Base-by-base conservation (phyloP, 2,888 invertebrate species). In the Drosophila mayaguana region DNA sequence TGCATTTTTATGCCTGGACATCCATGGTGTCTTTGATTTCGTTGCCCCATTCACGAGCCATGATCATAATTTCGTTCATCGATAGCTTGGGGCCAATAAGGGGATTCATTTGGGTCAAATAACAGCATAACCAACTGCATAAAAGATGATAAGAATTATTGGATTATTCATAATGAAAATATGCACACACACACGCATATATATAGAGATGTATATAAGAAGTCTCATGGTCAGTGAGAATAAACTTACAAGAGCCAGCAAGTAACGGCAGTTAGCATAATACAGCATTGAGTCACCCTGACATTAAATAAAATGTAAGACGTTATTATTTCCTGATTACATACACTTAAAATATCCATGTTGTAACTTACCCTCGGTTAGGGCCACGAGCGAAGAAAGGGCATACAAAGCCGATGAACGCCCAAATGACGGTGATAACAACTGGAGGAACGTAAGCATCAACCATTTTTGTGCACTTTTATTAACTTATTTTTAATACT, bases 241-340 rank as follows among this genome's bases (percentile, higher is more conserved):
- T 18, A 60, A 74, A 91, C 92, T 92, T 89, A 92, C 92, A 92
- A 92, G 22, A 92, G 83, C 92, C 92, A 92, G 68, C 92, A 92
- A 66, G 91, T 91, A 38, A 86, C 88, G 56, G 92, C 92, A 18
- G 92, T 91, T 16, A 92, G 80, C 92, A 92, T 92, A 46, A 92
- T 83, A 77, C 92, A 92, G 72, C 92, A 92, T 73, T 92, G 92
- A 51, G 88, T 92, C 45, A 92, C 89, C 45, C 92, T 92, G 69
- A 34, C 61, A 3, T 25, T 0, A 46, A 50, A 62, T 48, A 71
- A 28, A 25, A 55, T 40, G 42, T 20, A 40, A 5, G 11, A 32
- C 9, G 34, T 38, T 9, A 34, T 25, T 53, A 22, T 1, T 40
- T 28, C 8, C 28, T 38, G 3, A 20, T 6, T 6, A 16, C 3